Percentiles rank a stretch among this genome's conserved stretches.
phyloP scores from a whole-genome alignment of 1,140 invertebrate species.

The Eriosoma lanigerum region DNA sequence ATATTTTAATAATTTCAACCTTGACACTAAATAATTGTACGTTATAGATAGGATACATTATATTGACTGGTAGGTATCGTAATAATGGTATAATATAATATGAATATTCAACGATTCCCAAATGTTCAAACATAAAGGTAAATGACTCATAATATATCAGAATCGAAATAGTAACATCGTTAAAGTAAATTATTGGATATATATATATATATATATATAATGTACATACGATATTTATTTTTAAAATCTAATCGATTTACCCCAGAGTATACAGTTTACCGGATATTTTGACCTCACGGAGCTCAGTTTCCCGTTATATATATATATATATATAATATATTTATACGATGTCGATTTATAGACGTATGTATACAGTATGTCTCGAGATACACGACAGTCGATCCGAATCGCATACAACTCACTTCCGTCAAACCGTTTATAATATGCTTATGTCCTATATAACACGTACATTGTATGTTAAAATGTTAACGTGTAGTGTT shows the following conservation, averaged over 20 bases:
- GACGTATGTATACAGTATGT: background rate
- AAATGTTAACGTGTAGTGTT: too few species aligned
- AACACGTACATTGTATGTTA: too few species aligned
- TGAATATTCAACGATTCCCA: too few species aligned
- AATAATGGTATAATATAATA: too few species aligned
- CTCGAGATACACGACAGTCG: background rate
- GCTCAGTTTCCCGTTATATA: background rate
- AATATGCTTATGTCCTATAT: background rate
- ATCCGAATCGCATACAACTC: background rate
- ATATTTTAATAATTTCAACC: too few species aligned
- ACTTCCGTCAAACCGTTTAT: background rate
- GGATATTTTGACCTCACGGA: slow-evolving; percentile 23
- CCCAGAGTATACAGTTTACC: background rate
- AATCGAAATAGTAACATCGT: too few species aligned
- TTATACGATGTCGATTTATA: background rate
- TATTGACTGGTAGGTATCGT: too few species aligned
- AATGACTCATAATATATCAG: too few species aligned
- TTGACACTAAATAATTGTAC: too few species aligned
- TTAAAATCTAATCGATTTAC: background rate
- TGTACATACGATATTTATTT: background rate
- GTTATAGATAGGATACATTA: too few species aligned
- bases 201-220: background rate
- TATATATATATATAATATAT: background rate
- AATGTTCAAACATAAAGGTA: too few species aligned
- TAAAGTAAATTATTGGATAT: background rate